Conservation (phyloP, 1,140 invertebrate genomes). For the Pseudachorutes palmiensis region DNA sequence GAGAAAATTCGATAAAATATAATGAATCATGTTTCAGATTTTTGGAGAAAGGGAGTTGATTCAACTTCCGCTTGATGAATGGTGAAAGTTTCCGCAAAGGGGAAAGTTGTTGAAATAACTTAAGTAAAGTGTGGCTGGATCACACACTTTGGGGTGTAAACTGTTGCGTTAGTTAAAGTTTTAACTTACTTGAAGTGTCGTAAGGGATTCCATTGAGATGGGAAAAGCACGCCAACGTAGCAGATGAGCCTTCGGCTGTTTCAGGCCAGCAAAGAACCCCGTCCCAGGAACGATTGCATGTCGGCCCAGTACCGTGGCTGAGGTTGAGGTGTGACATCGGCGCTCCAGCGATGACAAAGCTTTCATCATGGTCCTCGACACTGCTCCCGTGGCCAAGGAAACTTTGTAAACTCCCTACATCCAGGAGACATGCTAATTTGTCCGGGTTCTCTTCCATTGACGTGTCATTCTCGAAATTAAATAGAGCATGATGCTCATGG, state of each 20-base stretch:
- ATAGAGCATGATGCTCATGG: not conserved
- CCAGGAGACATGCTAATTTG: not conserved
- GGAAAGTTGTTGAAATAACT: too few relatives aligned
- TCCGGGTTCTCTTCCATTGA: not conserved
- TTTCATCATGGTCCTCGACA: not conserved
- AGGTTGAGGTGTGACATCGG: not conserved
- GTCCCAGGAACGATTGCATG: conserved; percentile 49
- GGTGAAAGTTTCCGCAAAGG: too few relatives aligned
- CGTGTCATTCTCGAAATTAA: not conserved
- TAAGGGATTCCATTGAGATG: conserved; percentile 67
- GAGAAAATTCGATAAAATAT: not conserved
- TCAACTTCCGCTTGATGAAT: too few relatives aligned
- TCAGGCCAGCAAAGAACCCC: conserved; percentile 68
- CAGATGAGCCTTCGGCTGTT: conserved; percentile 54
- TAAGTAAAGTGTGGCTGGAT: too few relatives aligned
- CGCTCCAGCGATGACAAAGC: not conserved
- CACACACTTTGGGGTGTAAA: too few relatives aligned
- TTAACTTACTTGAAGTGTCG: conserved; percentile 50
- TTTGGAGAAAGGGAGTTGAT: too few relatives aligned
- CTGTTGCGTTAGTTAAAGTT: too few relatives aligned
- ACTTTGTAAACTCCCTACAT: not conserved
- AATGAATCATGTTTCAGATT: not conserved
- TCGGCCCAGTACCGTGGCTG: not conserved
- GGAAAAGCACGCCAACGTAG: conserved; percentile 60
- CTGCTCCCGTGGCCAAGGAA: not conserved